Conservation (phyloP, 1,140 invertebrate genomes). For the Aphidius ervi region DNA sequence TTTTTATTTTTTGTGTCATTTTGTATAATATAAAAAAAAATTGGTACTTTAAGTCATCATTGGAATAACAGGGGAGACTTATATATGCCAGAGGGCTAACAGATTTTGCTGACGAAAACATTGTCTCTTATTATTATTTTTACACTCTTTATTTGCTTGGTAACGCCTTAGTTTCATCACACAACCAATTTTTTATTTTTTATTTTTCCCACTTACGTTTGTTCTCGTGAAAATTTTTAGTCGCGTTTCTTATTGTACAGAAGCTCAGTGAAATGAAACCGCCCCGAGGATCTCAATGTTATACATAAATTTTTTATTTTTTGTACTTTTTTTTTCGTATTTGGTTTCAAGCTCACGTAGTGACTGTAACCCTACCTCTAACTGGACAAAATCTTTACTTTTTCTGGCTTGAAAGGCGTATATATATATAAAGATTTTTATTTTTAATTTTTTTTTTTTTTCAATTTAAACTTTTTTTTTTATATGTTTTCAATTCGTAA, state of each 20-base stretch:
- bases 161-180: not conserved
- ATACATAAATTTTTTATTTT: not conserved
- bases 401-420: too few species aligned
- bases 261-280: not conserved
- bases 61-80: not conserved
- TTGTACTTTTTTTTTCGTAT: slow-evolving; percentile 1
- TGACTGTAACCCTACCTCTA: not conserved
- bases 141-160: not conserved
- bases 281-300: slow-evolving; percentile 6
- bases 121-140: not conserved
- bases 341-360: slow-evolving; percentile 9
- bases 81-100: slow-evolving; percentile 4
- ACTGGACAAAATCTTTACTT: not conserved
- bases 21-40: too few species aligned
- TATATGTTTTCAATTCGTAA: slow-evolving; percentile 7
- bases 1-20: too few species aligned
- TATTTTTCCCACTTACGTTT: too few species aligned
- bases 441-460: not conserved
- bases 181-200: too few species aligned
- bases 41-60: not conserved
- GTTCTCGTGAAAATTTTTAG: not conserved
- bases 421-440: not conserved
- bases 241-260: not conserved
- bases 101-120: not conserved
- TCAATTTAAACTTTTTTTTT: too few species aligned